phyloP scores from a whole-genome alignment of 2,797 vertebrate species.

The Parotocinclus haroldoi region DNA sequence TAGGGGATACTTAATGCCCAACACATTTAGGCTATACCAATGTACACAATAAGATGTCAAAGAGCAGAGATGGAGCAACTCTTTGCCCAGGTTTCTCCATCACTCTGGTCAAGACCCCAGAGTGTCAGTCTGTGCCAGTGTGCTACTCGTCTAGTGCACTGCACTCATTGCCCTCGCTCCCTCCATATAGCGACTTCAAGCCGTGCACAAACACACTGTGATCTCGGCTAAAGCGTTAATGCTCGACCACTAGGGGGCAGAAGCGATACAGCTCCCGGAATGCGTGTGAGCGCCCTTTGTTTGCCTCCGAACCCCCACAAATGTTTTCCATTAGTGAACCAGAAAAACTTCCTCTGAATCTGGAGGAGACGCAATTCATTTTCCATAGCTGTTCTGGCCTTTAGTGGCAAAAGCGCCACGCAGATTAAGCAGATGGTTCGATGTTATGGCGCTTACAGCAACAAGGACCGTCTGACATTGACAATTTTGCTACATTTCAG shows the following conservation, averaged over 20 bases:
- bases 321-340: conserved; percentile 53
- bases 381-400: conserved; percentile 29
- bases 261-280: conserved; percentile 25
- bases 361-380: conserved; percentile 35
- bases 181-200: conserved; percentile 15
- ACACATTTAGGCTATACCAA: no score
- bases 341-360: conserved; percentile 48
- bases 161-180: conserved; percentile 6
- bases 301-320: conserved; percentile 40
- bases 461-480: no score
- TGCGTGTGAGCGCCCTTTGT: conserved; percentile 42
- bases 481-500: not conserved
- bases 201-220: not conserved
- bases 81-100: conserved; percentile 22
- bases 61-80: not conserved
- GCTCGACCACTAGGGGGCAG: conserved; percentile 48
- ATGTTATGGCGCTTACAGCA: no score
- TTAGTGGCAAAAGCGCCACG: conserved; percentile 1
- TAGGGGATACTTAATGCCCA: no score
- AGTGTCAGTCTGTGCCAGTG: conserved; percentile 38
- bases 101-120: conserved; percentile 6
- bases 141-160: not conserved
- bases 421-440: no score
- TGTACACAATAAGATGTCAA: not conserved
- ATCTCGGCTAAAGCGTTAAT: not conserved